A percentile compares a stretch with the other conserved stretches of the same genome.
Evolutionary conservation across 2,113 vertebrate genomes (phyloP).

Genomic region (Telmatochromis sp.): DNA sequence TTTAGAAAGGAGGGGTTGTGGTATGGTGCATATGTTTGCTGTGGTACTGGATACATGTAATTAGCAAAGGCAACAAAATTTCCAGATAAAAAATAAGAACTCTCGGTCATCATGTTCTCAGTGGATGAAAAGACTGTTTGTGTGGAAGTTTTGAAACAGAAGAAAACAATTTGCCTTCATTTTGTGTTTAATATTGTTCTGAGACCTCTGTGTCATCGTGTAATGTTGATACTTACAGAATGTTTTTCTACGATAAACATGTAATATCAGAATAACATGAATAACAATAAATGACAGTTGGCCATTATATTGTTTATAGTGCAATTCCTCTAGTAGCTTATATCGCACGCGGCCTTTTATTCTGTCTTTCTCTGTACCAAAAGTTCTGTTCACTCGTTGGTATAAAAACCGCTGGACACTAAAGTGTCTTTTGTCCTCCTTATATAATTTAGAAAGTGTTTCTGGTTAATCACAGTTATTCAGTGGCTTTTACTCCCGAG

Average conservation of each 20-base stretch:
- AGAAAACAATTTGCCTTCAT: background rate
- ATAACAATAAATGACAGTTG: too few relatives aligned
- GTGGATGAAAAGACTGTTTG: background rate
- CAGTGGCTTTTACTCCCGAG: background rate
- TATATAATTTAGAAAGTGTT: background rate
- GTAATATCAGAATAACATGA: background rate
- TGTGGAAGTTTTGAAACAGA: background rate
- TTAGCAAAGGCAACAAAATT: background rate
- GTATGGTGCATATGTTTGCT: background rate
- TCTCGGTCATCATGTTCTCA: background rate
- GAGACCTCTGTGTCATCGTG: background rate
- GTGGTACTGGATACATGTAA: background rate
- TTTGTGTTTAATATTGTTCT: background rate
- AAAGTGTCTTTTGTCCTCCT: fast-evolving
- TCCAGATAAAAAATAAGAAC: background rate
- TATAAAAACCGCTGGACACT: background rate
- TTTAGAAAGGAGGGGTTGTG: background rate
- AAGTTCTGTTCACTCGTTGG: background rate
- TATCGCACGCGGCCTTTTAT: background rate
- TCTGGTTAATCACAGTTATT: background rate
- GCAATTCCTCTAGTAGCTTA: background rate
- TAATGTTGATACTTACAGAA: background rate
- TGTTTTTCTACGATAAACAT: background rate
- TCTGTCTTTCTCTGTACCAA: background rate
- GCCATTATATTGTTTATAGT: background rate